These are phyloP conservation scores for Tragopan temminckii DNA, from an alignment of 2,797 vertebrate species.

Conservation along the genomic window DNA sequence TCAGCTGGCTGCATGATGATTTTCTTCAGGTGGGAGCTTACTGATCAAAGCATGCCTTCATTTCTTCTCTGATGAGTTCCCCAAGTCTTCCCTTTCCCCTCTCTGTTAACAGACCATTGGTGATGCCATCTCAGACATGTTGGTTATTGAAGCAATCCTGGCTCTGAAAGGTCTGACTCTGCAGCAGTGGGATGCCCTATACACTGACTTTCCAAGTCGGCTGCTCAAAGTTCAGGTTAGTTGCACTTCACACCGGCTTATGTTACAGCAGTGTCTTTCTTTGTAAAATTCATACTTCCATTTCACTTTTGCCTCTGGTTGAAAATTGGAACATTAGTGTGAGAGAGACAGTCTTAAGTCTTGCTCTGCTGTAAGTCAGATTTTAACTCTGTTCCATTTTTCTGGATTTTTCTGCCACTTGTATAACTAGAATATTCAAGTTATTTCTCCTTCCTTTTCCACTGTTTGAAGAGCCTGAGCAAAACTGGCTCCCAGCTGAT, in stretches of 20 bases:
- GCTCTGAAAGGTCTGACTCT: constrained; percentile 87
- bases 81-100: background rate
- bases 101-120: constrained; percentile 87
- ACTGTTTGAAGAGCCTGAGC: background rate
- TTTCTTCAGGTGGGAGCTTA: background rate
- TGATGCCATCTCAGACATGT: constrained; percentile 94
- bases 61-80: background rate
- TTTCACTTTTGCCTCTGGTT: background rate
- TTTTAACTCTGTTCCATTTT: background rate
- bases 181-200: constrained; percentile 92
- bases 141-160: constrained; percentile 94
- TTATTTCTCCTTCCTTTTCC: background rate
- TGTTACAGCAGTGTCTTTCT: background rate
- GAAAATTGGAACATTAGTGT: background rate
- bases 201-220: constrained; percentile 92
- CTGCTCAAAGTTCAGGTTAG: constrained; percentile 95
- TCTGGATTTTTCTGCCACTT: background rate
- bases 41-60: background rate
- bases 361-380: background rate
- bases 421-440: background rate
- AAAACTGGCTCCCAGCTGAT: rapidly evolving
- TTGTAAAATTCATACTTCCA: background rate
- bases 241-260: rapidly evolving
- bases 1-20: background rate
- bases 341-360: background rate